phyloP scores from a whole-genome alignment of 2,797 vertebrate species.

The Selene dorsalis region DNA sequence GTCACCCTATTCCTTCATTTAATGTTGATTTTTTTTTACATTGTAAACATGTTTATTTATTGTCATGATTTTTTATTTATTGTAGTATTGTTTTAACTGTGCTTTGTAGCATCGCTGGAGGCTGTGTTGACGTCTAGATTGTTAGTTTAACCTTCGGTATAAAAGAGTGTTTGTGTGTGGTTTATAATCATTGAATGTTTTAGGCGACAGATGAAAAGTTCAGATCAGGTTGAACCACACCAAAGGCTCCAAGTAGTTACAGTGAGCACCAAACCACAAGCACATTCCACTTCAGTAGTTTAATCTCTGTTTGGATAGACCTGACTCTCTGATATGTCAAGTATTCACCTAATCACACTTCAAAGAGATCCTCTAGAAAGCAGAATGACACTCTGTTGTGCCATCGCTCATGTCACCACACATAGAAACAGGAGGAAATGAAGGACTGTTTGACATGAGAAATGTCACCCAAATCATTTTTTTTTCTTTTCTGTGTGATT shows the following conservation, averaged over 20 bases:
- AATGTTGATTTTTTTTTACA: too few species aligned
- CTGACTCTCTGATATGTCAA: constrained; percentile 21
- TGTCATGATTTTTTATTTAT: too few species aligned
- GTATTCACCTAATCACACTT: constrained; percentile 29
- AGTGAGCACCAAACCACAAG: constrained; percentile 11
- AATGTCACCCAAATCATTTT: not conserved
- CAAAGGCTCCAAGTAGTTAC: not conserved
- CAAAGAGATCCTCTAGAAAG: constrained; percentile 20
- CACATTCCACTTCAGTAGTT: constrained; percentile 24
- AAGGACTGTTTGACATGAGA: not conserved
- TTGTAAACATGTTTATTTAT: too few species aligned
- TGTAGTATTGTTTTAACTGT: too few species aligned
- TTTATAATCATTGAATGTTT: not conserved
- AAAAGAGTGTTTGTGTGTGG: not conserved
- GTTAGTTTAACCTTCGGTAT: not conserved
- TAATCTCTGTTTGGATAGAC: constrained; percentile 32
- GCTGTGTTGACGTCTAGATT: too few species aligned
- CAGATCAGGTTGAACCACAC: not conserved
- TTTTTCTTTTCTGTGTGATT: not conserved
- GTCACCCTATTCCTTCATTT: too few species aligned
- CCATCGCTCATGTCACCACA: not conserved
- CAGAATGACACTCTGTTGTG: not conserved
- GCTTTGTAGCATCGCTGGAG: not conserved
- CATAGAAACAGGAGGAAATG: not conserved
- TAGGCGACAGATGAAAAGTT: not conserved